phyloP scores from a whole-genome alignment of 2,797 vertebrate genomes.

The Melanotaenia trifasciata region DNA sequence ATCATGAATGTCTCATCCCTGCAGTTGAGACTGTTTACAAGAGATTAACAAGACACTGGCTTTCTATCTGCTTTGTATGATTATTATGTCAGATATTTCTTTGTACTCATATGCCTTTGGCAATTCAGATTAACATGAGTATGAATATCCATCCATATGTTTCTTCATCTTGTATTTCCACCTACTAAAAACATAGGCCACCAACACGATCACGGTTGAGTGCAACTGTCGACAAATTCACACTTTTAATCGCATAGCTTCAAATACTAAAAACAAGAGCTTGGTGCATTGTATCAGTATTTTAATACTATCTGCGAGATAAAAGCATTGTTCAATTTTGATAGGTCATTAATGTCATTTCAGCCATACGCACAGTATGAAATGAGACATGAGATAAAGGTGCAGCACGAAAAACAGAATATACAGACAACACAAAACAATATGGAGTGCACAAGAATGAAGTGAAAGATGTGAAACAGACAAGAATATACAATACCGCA shows the following conservation, averaged over 20 bases:
- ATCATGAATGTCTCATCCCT: slow-evolving; percentile 41
- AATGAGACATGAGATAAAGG: no score
- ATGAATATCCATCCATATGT: neutral
- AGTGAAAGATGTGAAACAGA: no score
- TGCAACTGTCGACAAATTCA: neutral
- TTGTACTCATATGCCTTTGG: slow-evolving; percentile 7
- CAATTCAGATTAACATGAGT: no score
- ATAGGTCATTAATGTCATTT: no score
- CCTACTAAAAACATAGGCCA: neutral
- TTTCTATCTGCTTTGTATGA: slow-evolving; percentile 31
- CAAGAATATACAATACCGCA: no score
- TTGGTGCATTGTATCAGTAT: neutral
- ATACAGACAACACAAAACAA: no score
- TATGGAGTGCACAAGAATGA: no score
- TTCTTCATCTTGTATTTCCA: neutral
- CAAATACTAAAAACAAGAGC: neutral
- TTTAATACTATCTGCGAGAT: neutral
- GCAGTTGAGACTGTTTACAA: slow-evolving; percentile 36
- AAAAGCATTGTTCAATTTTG: no score
- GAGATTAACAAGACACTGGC: neutral
- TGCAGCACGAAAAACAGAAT: no score
- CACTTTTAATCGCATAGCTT: neutral
- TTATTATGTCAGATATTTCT: slow-evolving; percentile 17
- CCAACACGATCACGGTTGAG: neutral
- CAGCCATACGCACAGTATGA: no score